Conservation (phyloP, 2,113 vertebrate genomes). For the Psammodynastes pulverulentus region DNA sequence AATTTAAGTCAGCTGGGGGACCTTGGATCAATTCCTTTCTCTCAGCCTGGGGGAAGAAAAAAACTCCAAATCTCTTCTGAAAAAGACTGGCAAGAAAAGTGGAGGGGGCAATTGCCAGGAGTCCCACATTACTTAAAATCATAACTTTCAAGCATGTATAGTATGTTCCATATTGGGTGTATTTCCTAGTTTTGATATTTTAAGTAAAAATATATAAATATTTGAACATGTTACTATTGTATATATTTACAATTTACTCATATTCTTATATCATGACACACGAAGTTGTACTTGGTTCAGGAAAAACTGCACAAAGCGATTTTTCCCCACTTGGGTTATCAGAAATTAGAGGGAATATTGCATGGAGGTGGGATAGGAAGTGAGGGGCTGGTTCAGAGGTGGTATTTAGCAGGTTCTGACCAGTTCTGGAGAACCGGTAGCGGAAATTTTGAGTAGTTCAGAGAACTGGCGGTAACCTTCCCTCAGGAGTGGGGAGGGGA, state of each 20-base stretch:
- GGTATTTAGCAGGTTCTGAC: too few relatives aligned
- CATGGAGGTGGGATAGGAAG: background rate
- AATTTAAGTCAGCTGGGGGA: background rate
- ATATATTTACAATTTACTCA: background rate
- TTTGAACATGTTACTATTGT: background rate
- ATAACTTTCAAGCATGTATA: background rate
- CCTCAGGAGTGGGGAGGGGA: too few relatives aligned
- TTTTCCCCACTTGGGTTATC: background rate
- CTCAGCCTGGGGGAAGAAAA: background rate
- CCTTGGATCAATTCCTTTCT: background rate
- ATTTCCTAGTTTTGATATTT: background rate
- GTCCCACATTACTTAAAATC: background rate
- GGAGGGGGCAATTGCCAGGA: background rate
- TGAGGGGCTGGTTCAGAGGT: background rate
- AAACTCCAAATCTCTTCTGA: background rate
- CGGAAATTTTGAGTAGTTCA: too few relatives aligned
- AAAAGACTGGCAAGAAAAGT: background rate
- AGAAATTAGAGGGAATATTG: background rate
- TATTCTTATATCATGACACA: background rate
- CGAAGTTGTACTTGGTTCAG: background rate
- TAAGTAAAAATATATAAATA: background rate
- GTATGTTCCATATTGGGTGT: background rate
- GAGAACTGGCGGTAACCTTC: too few relatives aligned
- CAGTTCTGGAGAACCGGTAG: too few relatives aligned
- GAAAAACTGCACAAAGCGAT: background rate